Percentiles rank a stretch among this genome's conserved stretches.
These are phyloP conservation scores for Sebastes cheni DNA, from an alignment of 2,797 vertebrate species.

Conservation along the genomic window DNA sequence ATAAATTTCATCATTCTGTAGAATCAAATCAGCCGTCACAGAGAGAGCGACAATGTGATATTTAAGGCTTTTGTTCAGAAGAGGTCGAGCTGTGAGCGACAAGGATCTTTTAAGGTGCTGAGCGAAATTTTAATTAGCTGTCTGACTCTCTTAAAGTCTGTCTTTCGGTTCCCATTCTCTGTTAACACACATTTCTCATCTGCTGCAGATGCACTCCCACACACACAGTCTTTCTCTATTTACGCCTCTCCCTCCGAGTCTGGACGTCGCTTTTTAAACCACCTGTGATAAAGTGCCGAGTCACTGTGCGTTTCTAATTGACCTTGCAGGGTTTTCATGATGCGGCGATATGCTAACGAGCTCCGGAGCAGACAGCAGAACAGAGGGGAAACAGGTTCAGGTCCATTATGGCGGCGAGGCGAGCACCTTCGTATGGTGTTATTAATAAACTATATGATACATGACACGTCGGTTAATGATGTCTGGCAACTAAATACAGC, in stretches of 20 bases:
- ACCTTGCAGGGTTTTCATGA: constrained; percentile 44
- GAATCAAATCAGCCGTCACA: not conserved
- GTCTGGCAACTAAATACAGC: constrained; percentile 24
- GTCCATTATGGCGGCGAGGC: not conserved
- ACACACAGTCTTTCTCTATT: not conserved
- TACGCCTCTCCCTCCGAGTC: constrained; percentile 23
- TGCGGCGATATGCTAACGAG: constrained; percentile 17
- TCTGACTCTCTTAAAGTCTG: not conserved
- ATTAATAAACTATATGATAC: constrained; percentile 40
- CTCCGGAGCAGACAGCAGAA: not conserved
- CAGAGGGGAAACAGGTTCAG: not conserved
- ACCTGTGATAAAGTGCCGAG: constrained; percentile 31
- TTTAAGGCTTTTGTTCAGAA: constrained; percentile 19
- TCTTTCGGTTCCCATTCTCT: not conserved
- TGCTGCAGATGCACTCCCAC: not conserved
- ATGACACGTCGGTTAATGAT: constrained; percentile 33
- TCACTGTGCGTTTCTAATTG: constrained; percentile 41
- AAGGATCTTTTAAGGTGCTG: not conserved
- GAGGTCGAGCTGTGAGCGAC: constrained; percentile 5
- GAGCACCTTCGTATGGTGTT: not conserved
- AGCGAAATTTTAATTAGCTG: constrained; percentile 14
- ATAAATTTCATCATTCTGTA: constrained; percentile 8
- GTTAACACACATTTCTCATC: not conserved
- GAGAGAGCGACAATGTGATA: not conserved
- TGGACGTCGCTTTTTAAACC: constrained; percentile 12